Percentiles rank a stretch among this genome's conserved stretches.
phyloP scores from a whole-genome alignment of 2,113 vertebrate species.

The Dryoscopus gambensis region DNA sequence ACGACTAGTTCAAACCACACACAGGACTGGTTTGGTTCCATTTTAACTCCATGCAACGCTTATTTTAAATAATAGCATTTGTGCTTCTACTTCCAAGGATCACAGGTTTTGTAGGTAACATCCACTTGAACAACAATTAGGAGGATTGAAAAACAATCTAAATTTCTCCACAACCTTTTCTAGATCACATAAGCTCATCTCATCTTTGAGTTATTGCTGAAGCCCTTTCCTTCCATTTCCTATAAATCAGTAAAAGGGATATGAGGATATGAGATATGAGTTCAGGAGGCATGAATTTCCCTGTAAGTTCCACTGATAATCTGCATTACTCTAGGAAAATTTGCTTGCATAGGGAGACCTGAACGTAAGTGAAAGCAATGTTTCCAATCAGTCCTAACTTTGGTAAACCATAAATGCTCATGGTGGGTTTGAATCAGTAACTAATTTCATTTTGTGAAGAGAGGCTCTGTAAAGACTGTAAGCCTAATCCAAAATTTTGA shows the following conservation, averaged over 20 bases:
- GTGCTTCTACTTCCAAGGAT: not conserved
- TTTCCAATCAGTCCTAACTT: not conserved
- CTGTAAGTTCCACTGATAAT: not conserved
- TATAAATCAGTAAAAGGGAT: not conserved
- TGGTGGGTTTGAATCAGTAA: not conserved
- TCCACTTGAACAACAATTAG: not conserved
- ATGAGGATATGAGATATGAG: not conserved
- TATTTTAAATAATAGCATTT: not conserved
- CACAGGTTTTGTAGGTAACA: not conserved
- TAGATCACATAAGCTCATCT: not conserved
- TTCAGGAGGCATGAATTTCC: not conserved
- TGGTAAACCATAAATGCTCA: not conserved
- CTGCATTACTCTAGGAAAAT: not conserved
- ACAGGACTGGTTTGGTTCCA: not conserved
- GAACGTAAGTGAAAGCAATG: not conserved
- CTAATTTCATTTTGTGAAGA: not conserved
- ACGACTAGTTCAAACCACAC: not conserved
- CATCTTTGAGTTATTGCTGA: not conserved
- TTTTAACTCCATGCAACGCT: not conserved
- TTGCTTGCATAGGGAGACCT: not conserved
- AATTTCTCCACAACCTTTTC: not conserved
- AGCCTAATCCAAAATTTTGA: not conserved
- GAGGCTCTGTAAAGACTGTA: not conserved
- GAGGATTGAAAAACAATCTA: not conserved
- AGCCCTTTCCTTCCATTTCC: not conserved